These are phyloP conservation scores for Apodemus sylvaticus DNA, from an alignment of 2,113 vertebrate genomes.

Conservation along the genomic window DNA sequence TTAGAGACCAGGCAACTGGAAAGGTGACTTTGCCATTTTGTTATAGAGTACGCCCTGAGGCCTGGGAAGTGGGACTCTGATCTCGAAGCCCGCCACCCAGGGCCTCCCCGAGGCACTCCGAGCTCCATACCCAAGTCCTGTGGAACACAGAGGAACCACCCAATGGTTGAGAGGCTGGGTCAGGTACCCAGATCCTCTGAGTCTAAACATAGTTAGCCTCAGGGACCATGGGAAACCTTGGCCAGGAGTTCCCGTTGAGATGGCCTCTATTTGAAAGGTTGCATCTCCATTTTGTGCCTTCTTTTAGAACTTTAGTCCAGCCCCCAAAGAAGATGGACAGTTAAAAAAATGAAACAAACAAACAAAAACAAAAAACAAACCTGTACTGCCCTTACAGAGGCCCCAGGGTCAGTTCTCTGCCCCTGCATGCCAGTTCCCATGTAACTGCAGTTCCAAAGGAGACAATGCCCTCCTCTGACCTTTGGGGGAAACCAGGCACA, in stretches of 20 bases:
- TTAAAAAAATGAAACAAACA: neutral
- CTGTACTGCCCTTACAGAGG: neutral
- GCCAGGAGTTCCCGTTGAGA: neutral
- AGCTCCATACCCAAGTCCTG: neutral
- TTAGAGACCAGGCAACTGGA: neutral
- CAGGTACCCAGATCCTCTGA: neutral
- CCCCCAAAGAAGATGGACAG: neutral
- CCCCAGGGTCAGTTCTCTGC: neutral
- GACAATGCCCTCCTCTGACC: neutral
- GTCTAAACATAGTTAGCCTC: no score
- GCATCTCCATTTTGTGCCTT: fast-evolving
- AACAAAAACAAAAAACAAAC: neutral
- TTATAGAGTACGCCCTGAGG: neutral
- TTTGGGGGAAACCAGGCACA: neutral
- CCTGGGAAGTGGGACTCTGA: neutral
- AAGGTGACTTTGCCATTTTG: neutral
- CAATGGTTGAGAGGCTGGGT: neutral
- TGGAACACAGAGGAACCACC: neutral
- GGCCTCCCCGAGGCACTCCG: neutral
- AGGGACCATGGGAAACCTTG: fast-evolving
- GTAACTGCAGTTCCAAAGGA: neutral
- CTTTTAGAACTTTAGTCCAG: no score
- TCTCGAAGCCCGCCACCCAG: fast-evolving
- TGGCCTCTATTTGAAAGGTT: fast-evolving
- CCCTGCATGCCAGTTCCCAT: neutral